phyloP scores from a whole-genome alignment of 2,888 invertebrate species.

The Drosophila trichaetosa region DNA sequence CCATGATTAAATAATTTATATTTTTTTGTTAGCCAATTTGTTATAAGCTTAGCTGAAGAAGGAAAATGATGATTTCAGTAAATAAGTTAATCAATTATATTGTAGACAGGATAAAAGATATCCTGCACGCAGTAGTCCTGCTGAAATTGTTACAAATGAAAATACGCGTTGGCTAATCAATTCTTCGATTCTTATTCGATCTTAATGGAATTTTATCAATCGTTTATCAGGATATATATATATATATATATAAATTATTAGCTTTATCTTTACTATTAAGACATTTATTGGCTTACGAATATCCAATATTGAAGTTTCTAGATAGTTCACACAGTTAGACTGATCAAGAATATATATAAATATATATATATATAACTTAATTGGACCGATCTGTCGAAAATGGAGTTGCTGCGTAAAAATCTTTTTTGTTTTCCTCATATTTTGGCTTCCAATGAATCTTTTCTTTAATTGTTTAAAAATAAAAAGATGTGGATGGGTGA shows the following conservation, averaged over 20 bases:
- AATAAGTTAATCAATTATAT: neutral
- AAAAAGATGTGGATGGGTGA: neutral
- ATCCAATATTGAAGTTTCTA: neutral
- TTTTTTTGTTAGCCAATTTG: neutral
- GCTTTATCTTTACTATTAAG: neutral
- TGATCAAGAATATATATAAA: neutral
- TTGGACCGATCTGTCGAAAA: neutral
- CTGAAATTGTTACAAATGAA: neutral
- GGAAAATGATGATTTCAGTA: neutral
- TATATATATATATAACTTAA: neutral
- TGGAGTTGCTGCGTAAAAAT: neutral
- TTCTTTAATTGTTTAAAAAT: neutral
- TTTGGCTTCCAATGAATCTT: neutral
- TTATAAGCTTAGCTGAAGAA: neutral
- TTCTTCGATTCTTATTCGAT: neutral
- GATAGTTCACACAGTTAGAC: neutral
- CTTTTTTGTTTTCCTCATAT: neutral
- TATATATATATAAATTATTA: neutral
- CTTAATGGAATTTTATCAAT: neutral
- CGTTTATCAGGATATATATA: neutral
- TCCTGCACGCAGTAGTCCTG: neutral
- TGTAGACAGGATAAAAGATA: neutral
- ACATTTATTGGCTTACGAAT: neutral
- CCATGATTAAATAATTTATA: neutral
- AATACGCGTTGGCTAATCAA: neutral